These are phyloP conservation scores for Parnassius apollo DNA, from an alignment of 2,888 invertebrate species.

Conservation along the genomic window DNA sequence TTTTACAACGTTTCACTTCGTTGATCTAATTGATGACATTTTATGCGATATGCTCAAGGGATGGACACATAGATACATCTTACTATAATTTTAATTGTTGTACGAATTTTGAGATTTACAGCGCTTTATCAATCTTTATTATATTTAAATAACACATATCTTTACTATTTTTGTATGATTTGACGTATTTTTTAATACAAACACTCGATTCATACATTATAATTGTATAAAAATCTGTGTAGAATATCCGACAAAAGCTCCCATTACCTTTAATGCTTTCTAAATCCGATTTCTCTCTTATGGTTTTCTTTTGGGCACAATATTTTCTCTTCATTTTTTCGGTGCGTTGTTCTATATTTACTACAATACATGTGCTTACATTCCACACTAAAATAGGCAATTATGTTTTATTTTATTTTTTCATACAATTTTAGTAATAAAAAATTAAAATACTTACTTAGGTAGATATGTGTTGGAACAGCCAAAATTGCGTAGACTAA, in stretches of 20 bases:
- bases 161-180: too few relatives aligned
- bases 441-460: conserved; percentile 56
- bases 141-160: too few relatives aligned
- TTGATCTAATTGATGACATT: too few relatives aligned
- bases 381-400: conserved; percentile 56
- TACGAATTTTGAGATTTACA: too few relatives aligned
- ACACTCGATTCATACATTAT: background rate
- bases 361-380: conserved; percentile 53
- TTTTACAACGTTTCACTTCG: background rate
- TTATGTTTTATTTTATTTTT: background rate
- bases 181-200: too few relatives aligned
- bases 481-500: conserved; percentile 84
- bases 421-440: too few relatives aligned
- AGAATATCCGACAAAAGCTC: background rate
- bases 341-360: conserved; percentile 39
- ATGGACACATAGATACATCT: too few relatives aligned
- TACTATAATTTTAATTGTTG: too few relatives aligned
- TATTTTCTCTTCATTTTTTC: conserved; percentile 32
- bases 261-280: conserved; percentile 23
- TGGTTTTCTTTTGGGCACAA: conserved; percentile 5
- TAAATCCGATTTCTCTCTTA: conserved; percentile 14
- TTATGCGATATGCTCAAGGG: too few relatives aligned
- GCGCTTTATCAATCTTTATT: too few relatives aligned
- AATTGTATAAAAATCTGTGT: background rate
- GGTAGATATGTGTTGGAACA: conserved; percentile 84